phyloP scores from a whole-genome alignment of 2,888 invertebrate species.

The Sesia bembeciformis region DNA sequence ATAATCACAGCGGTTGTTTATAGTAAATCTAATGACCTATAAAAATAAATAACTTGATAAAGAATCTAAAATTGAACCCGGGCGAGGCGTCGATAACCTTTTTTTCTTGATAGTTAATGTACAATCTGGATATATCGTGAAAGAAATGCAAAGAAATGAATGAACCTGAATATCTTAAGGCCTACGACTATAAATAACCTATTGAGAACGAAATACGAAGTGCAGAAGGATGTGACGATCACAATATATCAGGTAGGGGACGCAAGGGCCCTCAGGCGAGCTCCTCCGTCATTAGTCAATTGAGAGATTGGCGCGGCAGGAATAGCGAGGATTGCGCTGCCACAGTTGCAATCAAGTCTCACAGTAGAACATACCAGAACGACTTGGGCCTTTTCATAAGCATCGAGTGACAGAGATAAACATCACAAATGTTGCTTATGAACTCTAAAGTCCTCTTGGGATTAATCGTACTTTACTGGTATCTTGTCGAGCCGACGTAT shows the following conservation, averaged over 20 bases:
- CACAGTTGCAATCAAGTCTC: conserved; percentile 37
- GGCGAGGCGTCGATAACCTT: neutral
- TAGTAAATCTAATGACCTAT: too few species aligned
- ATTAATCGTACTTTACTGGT: conserved; percentile 31
- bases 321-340: conserved; percentile 18
- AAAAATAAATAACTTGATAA: too few species aligned
- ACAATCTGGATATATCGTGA: neutral
- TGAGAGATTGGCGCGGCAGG: conserved; percentile 53
- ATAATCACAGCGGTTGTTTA: too few species aligned
- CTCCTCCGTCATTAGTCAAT: conserved; percentile 63
- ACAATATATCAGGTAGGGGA: conserved; percentile 48
- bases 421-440: conserved; percentile 34
- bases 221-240: conserved; percentile 50
- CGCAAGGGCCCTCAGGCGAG: conserved; percentile 55
- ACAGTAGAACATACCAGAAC: conserved; percentile 26
- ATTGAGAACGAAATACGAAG: conserved; percentile 21
- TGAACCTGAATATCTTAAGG: too few species aligned
- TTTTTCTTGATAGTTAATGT: neutral
- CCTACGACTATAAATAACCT: too few species aligned
- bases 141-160: too few species aligned
- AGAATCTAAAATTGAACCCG: neutral
- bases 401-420: neutral
- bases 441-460: conserved; percentile 27
- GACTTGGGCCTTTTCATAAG: neutral
- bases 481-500: conserved; percentile 33